A percentile compares a stretch with the other conserved stretches of the same genome.
Evolutionary conservation across 2,113 vertebrate species (phyloP).

Genomic region (Lepisosteus oculatus): DNA sequence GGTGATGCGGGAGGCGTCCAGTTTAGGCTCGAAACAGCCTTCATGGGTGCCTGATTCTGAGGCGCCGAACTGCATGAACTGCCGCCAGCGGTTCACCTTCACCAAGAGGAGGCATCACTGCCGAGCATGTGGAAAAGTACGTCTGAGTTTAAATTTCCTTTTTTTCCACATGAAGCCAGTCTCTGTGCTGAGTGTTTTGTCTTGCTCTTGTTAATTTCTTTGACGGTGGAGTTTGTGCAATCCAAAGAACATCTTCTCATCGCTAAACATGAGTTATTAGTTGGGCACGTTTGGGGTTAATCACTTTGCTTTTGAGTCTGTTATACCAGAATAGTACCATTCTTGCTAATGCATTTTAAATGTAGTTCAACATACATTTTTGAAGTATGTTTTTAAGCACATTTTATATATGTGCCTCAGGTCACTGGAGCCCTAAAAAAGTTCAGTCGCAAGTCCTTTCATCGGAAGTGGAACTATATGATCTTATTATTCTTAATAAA

Average conservation of each 20-base stretch:
- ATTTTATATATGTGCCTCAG: no score
- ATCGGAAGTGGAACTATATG: no score
- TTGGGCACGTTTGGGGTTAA: no score
- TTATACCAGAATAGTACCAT: neutral
- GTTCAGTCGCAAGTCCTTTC: no score
- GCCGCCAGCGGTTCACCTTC: conserved; percentile 87
- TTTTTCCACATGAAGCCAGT: neutral
- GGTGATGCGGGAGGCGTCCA: conserved; percentile 44
- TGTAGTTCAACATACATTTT: no score
- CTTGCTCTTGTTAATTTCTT: conserved; percentile 1
- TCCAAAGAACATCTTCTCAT: no score
- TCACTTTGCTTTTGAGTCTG: no score
- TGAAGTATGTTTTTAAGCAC: no score
- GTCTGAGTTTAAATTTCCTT: conserved; percentile 24
- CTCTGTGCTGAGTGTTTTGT: neutral
- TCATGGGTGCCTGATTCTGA: conserved; percentile 91
- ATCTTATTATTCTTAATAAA: no score
- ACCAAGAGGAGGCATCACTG: conserved; percentile 93
- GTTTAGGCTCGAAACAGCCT: conserved; percentile 76
- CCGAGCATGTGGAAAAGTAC: conserved; percentile 92
- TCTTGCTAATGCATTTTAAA: neutral
- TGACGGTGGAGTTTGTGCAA: neutral
- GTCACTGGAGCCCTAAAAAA: no score
- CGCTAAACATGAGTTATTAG: no score
- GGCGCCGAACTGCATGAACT: conserved; percentile 93